Percentiles rank a stretch among this genome's conserved stretches.
Conservation (phyloP, 2,888 invertebrate genomes). For the Empis livida region DNA sequence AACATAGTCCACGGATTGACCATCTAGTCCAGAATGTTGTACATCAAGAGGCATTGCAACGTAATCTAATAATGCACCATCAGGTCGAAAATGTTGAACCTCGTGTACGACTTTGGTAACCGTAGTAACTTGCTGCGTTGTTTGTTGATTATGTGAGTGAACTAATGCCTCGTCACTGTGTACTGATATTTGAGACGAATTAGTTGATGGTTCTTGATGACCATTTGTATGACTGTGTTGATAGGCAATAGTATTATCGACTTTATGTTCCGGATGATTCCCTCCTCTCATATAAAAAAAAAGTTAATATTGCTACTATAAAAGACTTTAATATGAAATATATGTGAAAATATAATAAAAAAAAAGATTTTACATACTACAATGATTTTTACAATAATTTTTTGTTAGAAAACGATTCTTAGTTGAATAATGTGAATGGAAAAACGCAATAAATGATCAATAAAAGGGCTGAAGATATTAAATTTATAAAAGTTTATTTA, state of each 20-base stretch:
- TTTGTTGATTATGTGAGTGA: slow-evolving; percentile 53
- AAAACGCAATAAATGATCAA: too few species aligned
- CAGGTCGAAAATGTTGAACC: slow-evolving; percentile 44
- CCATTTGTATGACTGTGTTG: slow-evolving; percentile 44
- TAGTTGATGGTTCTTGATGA: slow-evolving; percentile 46
- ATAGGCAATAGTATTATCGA: slow-evolving; percentile 5
- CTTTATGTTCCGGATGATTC: background rate
- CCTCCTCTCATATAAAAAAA: background rate
- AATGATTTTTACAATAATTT: too few species aligned
- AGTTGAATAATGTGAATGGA: too few species aligned
- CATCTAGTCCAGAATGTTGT: slow-evolving; percentile 43
- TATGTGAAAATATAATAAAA: too few species aligned
- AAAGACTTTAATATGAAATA: too few species aligned
- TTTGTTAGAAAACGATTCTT: too few species aligned
- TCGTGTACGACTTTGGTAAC: slow-evolving; percentile 57
- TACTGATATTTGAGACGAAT: slow-evolving; percentile 41
- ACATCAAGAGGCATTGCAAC: slow-evolving; percentile 38
- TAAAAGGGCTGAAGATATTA: too few species aligned
- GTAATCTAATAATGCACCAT: slow-evolving; percentile 40
- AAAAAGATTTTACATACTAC: too few species aligned
- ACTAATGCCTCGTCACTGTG: slow-evolving; percentile 42
- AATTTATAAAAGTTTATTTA: too few species aligned
- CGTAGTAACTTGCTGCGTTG: slow-evolving; percentile 56
- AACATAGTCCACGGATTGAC: slow-evolving; percentile 40
- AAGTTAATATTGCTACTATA: background rate